phyloP scores from a whole-genome alignment of 2,888 invertebrate genomes.

The Papilio protenor region DNA sequence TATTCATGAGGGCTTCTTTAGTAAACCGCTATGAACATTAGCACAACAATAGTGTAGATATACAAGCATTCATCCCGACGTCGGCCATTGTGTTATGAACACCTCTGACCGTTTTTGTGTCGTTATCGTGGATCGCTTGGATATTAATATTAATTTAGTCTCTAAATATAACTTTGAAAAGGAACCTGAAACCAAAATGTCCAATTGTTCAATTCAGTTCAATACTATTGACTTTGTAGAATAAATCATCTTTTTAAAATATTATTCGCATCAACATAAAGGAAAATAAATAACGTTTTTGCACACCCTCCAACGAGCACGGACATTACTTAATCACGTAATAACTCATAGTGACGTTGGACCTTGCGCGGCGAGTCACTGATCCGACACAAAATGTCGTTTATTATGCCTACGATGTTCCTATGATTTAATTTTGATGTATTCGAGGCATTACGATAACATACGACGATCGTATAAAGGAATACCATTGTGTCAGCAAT shows the following conservation, averaged over 20 bases:
- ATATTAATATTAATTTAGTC: background rate
- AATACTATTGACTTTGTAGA: background rate
- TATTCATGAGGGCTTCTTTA: constrained; percentile 76
- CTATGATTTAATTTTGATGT: constrained; percentile 17
- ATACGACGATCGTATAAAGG: constrained; percentile 46
- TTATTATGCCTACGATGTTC: constrained; percentile 42
- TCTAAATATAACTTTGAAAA: constrained; percentile 13
- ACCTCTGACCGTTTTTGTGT: constrained; percentile 54
- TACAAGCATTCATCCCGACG: constrained; percentile 63
- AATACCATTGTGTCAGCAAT: constrained; percentile 43
- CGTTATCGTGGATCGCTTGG: background rate
- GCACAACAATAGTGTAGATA: constrained; percentile 71
- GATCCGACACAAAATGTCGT: constrained; percentile 52
- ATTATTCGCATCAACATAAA: background rate
- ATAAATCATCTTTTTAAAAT: background rate
- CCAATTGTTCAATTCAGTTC: background rate
- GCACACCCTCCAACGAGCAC: constrained; percentile 45
- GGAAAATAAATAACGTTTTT: constrained; percentile 34
- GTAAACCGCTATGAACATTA: constrained; percentile 69
- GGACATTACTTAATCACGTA: constrained; percentile 39
- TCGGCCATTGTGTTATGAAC: constrained; percentile 67
- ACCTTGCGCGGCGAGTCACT: constrained; percentile 52
- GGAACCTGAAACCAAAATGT: background rate
- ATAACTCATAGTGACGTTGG: constrained; percentile 54
- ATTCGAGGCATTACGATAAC: constrained; percentile 35